These are phyloP conservation scores for Alexandromys fortis DNA, from an alignment of 2,113 vertebrate genomes.

Conservation along the genomic window DNA sequence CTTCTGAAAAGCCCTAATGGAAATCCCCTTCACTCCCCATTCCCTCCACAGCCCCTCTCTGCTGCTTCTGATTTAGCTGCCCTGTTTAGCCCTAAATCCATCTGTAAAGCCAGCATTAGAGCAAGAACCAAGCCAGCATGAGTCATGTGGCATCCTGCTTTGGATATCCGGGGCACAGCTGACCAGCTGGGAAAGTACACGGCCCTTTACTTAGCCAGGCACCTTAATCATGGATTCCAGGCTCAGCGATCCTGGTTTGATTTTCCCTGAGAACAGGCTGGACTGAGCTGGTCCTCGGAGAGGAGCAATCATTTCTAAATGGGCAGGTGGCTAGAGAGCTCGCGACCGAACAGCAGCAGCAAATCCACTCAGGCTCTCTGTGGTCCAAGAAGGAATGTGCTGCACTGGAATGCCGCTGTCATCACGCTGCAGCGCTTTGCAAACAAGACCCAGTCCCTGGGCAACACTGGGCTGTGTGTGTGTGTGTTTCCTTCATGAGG, in stretches of 20 bases:
- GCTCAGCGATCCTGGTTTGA: constrained; percentile 68
- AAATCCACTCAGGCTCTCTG: constrained; percentile 56
- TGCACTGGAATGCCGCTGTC: neutral
- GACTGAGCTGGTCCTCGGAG: constrained; percentile 55
- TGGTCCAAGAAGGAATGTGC: constrained; percentile 66
- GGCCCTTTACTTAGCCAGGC: constrained; percentile 63
- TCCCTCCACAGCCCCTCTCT: constrained; percentile 45
- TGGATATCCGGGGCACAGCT: constrained; percentile 32
- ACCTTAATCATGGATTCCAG: constrained; percentile 75
- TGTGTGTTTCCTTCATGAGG: neutral
- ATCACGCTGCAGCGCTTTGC: neutral
- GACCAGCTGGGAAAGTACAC: constrained; percentile 64
- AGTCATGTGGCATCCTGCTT: constrained; percentile 54
- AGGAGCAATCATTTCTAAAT: constrained; percentile 70
- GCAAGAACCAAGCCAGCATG: neutral
- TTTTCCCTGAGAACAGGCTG: constrained; percentile 67
- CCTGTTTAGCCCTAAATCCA: constrained; percentile 79
- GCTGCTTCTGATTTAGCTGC: constrained; percentile 79
- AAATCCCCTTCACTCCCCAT: constrained; percentile 78
- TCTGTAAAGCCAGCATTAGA: constrained; percentile 74
- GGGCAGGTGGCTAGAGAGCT: constrained; percentile 66
- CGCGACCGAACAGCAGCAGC: constrained; percentile 61
- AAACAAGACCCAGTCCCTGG: neutral
- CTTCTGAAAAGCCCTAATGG: constrained; percentile 84
- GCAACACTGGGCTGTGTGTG: neutral